Evolutionary conservation across 2,113 vertebrate species (phyloP), one percentile per base, ranked within the genome.

Genomic region (Turdus rufiventris): DNA sequence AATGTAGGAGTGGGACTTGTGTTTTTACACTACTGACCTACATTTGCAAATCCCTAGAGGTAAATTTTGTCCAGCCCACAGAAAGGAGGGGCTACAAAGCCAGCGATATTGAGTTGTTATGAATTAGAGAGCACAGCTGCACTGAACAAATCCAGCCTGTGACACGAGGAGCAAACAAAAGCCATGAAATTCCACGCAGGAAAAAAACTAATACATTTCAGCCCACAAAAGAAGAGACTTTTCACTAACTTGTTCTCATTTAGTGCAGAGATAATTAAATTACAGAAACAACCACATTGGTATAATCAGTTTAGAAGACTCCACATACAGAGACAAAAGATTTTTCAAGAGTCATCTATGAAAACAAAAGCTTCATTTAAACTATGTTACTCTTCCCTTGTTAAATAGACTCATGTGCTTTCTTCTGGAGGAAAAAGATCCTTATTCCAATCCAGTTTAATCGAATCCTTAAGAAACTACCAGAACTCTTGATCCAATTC

Each of bases 1-100:
- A 78, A 93, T 58, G 61, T 2, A 72, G 34, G 73, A 93, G 50
- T 6, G 19, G 21, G 42, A 79, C 24, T 95, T 75, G 51, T 48
- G 57, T 51, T 96, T 94, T 96, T 90, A 95, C 79, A 85, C 81
- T 92, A 94, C 47, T 95, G 89, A 93, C 73, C 93, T 92, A 91
- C 72, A 94, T 95, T 88, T 95, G 70, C 65, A 73, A 93, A 94
- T 88, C 80, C 40, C 68, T 48, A 28, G 58, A 74, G 92, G 76
- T 36, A 84, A 84, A 76, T 62, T 91, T 90, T 60, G 65, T 51
- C 67, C 61, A 62, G 61, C 66, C 58, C 77, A 28, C 67, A 78
- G 53, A 84, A 60, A 83, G 56, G 36, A 78, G 78, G 51, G 36
- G 74, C 70, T 91, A 74, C 89, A 93, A 96, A 94, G 60, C 17